Percentiles rank a stretch among this genome's conserved stretches.
Conservation (phyloP, 1,140 invertebrate genomes). For the Galleria mellonella region DNA sequence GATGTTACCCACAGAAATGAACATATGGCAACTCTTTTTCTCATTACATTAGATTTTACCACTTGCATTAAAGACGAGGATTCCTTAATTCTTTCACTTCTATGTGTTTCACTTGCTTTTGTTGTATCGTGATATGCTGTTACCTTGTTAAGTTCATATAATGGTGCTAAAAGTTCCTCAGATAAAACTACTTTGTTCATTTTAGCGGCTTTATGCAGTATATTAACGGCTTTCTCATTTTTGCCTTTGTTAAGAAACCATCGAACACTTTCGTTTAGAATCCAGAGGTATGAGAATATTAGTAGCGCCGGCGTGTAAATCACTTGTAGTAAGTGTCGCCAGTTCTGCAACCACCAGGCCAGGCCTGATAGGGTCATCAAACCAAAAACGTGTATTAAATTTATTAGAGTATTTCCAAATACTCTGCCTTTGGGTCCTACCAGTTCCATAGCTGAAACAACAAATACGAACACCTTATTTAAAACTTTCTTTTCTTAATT, state of each 20-base stretch:
- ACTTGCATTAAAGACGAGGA: constrained; percentile 38
- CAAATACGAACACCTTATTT: too few species aligned
- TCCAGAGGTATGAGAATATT: constrained; percentile 78
- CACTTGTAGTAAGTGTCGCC: constrained; percentile 80
- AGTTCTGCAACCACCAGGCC: constrained; percentile 81
- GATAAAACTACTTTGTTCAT: constrained; percentile 79
- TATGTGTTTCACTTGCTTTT: constrained; percentile 9
- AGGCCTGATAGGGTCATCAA: constrained; percentile 79
- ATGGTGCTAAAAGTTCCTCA: constrained; percentile 65
- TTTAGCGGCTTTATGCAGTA: constrained; percentile 78
- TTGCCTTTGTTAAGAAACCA: constrained; percentile 83
- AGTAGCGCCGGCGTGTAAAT: constrained; percentile 81
- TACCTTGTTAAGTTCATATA: constrained; percentile 33
- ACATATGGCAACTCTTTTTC: constrained; percentile 41
- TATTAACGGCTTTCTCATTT: constrained; percentile 71
- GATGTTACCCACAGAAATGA: constrained; percentile 64
- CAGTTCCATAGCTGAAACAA: constrained; percentile 82
- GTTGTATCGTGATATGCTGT: constrained; percentile 6
- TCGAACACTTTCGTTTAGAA: constrained; percentile 80
- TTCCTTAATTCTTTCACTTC: neutral
- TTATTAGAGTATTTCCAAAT: constrained; percentile 82
- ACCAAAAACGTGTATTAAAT: constrained; percentile 82
- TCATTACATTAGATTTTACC: constrained; percentile 51
- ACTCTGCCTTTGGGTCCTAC: constrained; percentile 84
- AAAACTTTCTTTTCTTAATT: too few species aligned